phyloP scores from a whole-genome alignment of 1,140 invertebrate species.

The Philopotamus ludificatus region DNA sequence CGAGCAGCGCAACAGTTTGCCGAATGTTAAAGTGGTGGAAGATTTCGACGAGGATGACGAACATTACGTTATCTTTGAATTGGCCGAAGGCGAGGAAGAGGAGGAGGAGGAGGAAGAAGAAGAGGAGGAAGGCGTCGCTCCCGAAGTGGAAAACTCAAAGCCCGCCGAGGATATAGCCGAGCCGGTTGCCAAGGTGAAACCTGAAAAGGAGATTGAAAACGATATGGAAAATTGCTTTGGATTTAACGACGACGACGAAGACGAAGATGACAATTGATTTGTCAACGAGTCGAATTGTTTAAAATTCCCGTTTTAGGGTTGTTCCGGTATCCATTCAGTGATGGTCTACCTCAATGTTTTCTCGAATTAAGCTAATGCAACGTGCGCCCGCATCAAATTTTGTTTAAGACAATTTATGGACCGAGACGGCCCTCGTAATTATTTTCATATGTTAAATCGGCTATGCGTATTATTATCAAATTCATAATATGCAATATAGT shows the following conservation, averaged over 20 bases:
- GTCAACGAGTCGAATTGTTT: not conserved
- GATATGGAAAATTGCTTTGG: slow-evolving; percentile 84
- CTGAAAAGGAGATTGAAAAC: slow-evolving; percentile 52
- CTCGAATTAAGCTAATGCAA: no score
- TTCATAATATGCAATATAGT: no score
- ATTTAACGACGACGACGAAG: slow-evolving; percentile 63
- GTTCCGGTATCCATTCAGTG: no score
- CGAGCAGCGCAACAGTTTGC: slow-evolving; percentile 4
- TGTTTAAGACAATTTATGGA: no score
- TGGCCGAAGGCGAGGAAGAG: slow-evolving; percentile 62
- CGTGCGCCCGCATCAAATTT: no score
- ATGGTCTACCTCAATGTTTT: no score
- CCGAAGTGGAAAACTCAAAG: slow-evolving; percentile 44
- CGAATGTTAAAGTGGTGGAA: slow-evolving; percentile 53
- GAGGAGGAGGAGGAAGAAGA: slow-evolving; percentile 10
- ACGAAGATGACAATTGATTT: slow-evolving; percentile 12
- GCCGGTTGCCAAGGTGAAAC: slow-evolving; percentile 40
- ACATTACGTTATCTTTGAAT: slow-evolving; percentile 78
- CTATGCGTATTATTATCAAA: no score
- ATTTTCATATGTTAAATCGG: no score
- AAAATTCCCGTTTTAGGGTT: no score
- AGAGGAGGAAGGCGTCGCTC: slow-evolving; percentile 45
- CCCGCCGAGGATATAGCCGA: slow-evolving; percentile 41
- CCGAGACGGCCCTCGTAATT: no score
- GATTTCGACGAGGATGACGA: slow-evolving; percentile 53